Evolutionary conservation across 2,888 invertebrate genomes (phyloP).

Genomic region (Hydriomena furcata): DNA sequence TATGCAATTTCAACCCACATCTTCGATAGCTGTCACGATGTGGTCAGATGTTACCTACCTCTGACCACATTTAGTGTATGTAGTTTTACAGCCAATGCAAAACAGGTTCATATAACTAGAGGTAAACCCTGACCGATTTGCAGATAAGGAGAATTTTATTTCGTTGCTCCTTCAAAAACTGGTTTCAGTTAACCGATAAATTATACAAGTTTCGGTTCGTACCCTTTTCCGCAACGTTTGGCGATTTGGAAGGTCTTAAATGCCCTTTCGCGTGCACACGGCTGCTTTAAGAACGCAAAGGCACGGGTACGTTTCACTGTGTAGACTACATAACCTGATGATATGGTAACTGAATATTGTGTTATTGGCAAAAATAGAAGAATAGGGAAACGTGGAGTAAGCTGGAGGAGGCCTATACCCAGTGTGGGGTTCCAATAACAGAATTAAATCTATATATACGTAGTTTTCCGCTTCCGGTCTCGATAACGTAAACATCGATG

Average conservation of each 20-base stretch:
- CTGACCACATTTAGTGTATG: not conserved
- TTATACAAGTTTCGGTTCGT: constrained; percentile 1
- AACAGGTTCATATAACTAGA: constrained; percentile 4
- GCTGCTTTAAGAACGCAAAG: not conserved
- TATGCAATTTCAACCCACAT: not conserved
- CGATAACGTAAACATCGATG: too few species aligned
- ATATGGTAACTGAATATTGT: too few species aligned
- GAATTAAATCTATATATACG: too few species aligned
- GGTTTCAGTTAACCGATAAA: constrained; percentile 1
- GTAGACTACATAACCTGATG: too few species aligned
- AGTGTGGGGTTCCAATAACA: too few species aligned
- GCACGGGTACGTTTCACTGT: too few species aligned
- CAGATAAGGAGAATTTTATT: constrained; percentile 10
- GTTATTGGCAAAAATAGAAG: too few species aligned
- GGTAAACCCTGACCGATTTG: constrained; percentile 21
- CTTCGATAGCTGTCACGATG: not conserved
- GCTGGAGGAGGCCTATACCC: too few species aligned
- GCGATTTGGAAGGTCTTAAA: constrained; percentile 1
- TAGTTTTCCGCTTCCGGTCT: too few species aligned
- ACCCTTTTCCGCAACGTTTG: constrained; percentile 15
- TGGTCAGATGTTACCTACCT: not conserved
- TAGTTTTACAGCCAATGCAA: not conserved
- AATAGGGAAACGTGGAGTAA: too few species aligned
- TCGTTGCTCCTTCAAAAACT: not conserved
- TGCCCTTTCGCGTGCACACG: not conserved